A percentile compares a stretch with the other conserved stretches of the same genome.
Evolutionary conservation across 2,113 vertebrate species (phyloP).

Genomic region (Physeter macrocephalus): DNA sequence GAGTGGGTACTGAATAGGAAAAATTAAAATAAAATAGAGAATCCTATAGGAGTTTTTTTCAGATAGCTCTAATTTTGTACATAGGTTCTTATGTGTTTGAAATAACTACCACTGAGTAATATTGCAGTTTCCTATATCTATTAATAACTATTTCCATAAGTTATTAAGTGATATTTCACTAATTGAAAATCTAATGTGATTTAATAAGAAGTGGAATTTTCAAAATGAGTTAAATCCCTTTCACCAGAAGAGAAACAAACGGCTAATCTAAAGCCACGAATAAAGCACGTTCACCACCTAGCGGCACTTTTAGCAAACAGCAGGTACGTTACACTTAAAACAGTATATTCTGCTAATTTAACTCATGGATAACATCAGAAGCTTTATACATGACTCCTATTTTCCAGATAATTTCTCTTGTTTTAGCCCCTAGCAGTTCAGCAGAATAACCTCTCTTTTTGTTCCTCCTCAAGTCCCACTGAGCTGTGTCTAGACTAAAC

Average conservation of each 20-base stretch:
- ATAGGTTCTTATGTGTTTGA: not conserved
- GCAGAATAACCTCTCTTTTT: not conserved
- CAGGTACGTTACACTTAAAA: not conserved
- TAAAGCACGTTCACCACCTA: conserved; percentile 65
- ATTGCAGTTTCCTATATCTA: not conserved
- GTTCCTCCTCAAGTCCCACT: not conserved
- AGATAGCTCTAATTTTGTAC: not conserved
- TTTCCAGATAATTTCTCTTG: not conserved
- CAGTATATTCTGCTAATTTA: not conserved
- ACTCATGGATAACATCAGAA: not conserved
- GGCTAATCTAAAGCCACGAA: not conserved
- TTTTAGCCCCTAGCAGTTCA: not conserved
- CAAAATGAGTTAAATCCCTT: not conserved
- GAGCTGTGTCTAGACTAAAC: not conserved
- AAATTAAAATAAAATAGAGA: not conserved
- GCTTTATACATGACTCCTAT: not conserved
- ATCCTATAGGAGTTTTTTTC: not conserved
- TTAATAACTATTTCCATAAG: not conserved
- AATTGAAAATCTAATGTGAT: conserved; percentile 25
- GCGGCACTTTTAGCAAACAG: conserved; percentile 34
- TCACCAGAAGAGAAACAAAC: not conserved
- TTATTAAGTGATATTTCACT: conserved; percentile 25
- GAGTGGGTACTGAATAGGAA: not conserved
- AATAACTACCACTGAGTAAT: not conserved
- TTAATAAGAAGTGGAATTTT: conserved; percentile 42